Evolutionary conservation across 2,113 vertebrate genomes (phyloP).

Genomic region (Daubentonia madagascariensis): DNA sequence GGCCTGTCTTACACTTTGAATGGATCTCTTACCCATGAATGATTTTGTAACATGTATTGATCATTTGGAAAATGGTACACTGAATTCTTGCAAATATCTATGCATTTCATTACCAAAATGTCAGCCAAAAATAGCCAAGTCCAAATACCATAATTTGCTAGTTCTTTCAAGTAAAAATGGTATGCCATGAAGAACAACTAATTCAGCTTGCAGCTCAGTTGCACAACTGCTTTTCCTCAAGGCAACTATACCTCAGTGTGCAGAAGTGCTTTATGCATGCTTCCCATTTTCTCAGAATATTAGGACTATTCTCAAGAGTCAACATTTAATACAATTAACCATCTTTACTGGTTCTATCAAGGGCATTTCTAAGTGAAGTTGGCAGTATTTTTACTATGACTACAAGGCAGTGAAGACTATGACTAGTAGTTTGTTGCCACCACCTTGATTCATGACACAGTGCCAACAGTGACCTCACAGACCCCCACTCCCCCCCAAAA

Average conservation of each 20-base stretch:
- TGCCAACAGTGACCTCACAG: background rate
- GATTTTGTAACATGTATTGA: background rate
- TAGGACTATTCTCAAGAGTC: background rate
- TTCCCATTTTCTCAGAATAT: background rate
- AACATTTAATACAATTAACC: background rate
- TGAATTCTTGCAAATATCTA: background rate
- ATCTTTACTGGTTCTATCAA: background rate
- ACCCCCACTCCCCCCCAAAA: no score
- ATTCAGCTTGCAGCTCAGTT: background rate
- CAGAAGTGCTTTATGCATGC: background rate
- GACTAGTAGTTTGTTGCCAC: background rate
- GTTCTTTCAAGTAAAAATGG: background rate
- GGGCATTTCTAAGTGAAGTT: background rate
- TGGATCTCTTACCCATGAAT: background rate
- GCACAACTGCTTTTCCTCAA: background rate
- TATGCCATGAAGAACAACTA: background rate
- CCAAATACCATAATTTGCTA: background rate
- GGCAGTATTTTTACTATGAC: background rate
- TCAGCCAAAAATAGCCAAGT: background rate
- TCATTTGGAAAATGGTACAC: background rate
- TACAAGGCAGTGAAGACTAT: background rate
- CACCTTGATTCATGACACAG: background rate
- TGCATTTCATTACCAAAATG: background rate
- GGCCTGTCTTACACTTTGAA: background rate
- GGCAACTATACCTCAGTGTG: background rate